Conservation (phyloP, 2,113 vertebrate genomes). For the Menura novaehollandiae region DNA sequence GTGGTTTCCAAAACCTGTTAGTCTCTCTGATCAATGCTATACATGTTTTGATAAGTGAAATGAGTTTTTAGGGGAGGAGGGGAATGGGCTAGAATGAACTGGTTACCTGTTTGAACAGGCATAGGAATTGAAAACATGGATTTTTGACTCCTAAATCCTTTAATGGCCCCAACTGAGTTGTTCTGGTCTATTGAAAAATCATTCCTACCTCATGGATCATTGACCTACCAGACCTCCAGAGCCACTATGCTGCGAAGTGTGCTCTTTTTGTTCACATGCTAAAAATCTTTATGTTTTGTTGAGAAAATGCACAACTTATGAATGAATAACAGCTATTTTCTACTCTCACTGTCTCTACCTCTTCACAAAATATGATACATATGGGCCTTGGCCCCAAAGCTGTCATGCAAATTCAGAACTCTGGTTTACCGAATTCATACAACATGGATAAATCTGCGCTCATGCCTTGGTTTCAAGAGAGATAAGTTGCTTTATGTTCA, state of each 20-base stretch:
- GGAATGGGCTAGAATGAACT: background rate
- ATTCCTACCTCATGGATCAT: background rate
- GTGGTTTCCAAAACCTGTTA: background rate
- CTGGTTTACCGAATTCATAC: background rate
- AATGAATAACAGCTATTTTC: background rate
- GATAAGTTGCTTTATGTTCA: background rate
- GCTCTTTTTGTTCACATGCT: background rate
- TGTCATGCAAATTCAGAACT: background rate
- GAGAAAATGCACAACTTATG: background rate
- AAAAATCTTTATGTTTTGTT: background rate
- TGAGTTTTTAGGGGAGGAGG: background rate
- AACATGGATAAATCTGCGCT: background rate
- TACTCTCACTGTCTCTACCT: background rate
- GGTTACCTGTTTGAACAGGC: background rate
- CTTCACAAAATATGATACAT: background rate
- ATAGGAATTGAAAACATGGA: background rate
- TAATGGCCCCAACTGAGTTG: background rate
- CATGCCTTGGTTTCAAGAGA: background rate
- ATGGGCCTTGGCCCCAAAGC: background rate
- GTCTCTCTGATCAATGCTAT: background rate
- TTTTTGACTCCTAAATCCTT: background rate
- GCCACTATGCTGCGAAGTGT: background rate
- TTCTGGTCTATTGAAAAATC: constrained; percentile 8
- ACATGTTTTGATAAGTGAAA: background rate
- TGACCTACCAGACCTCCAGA: background rate